Percentiles rank a stretch among this genome's conserved stretches.
Conservation (phyloP, 2,888 invertebrate genomes). For the Eutolmus rufibarbis region DNA sequence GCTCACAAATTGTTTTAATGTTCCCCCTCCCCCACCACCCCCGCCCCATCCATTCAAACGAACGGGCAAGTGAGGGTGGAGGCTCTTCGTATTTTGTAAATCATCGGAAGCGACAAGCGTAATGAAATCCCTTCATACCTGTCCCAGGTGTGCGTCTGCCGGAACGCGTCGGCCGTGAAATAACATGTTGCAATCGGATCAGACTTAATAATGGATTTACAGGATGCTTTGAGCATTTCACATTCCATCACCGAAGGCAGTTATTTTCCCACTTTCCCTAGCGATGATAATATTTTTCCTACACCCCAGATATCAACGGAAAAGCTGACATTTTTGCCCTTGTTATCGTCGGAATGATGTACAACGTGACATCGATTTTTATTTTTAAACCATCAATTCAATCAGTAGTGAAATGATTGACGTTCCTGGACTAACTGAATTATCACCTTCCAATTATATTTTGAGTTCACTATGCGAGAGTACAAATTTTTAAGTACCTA, state of each 20-base stretch:
- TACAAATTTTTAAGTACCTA: too few relatives aligned
- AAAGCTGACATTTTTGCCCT: not conserved
- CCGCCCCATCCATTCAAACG: not conserved
- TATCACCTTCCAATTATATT: not conserved
- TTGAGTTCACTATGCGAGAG: too few relatives aligned
- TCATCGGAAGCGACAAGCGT: constrained; percentile 2
- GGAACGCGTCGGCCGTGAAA: not conserved
- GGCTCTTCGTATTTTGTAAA: not conserved
- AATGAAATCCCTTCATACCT: not conserved
- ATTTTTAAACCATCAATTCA: not conserved
- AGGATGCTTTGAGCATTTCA: not conserved
- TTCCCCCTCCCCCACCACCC: not conserved
- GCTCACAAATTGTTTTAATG: constrained; percentile 28
- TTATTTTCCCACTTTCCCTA: not conserved
- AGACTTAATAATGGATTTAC: constrained; percentile 14
- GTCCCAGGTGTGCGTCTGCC: not conserved
- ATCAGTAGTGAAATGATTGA: not conserved
- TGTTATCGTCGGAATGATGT: not conserved
- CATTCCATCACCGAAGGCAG: not conserved
- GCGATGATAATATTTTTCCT: not conserved
- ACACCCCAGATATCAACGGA: not conserved
- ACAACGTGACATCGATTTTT: not conserved
- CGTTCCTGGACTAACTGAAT: not conserved
- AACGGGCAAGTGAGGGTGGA: not conserved
- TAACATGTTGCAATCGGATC: not conserved